Evolutionary conservation across 2,797 vertebrate genomes (phyloP).

Genomic region (Hapalemur alaotrensis): DNA sequence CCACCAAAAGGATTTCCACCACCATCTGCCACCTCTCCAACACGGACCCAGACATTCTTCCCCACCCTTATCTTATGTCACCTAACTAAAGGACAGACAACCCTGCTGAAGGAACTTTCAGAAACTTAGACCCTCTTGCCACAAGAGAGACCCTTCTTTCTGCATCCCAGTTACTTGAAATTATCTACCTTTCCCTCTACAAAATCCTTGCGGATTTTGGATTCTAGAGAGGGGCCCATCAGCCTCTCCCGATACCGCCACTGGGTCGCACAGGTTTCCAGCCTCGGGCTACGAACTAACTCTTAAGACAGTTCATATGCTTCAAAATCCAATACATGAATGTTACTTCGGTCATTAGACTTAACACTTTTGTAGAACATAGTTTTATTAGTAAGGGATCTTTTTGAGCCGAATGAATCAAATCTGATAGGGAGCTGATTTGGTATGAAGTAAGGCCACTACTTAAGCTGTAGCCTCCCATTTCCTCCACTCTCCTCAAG

Average conservation of each 20-base stretch:
- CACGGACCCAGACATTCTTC: neutral
- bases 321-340: neutral
- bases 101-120: neutral
- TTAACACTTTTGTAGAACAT: neutral
- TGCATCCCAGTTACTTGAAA: neutral
- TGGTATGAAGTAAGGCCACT: neutral
- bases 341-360: neutral
- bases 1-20: neutral
- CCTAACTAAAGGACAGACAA: neutral
- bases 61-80: neutral
- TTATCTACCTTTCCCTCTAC: neutral
- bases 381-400: neutral
- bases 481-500: neutral
- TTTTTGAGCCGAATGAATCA: constrained; percentile 2
- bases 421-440: neutral
- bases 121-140: neutral
- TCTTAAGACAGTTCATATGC: neutral
- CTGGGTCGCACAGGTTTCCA: neutral
- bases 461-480: neutral
- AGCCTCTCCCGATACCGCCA: neutral
- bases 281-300: neutral
- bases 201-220: neutral
- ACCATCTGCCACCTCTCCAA: neutral
- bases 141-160: neutral
- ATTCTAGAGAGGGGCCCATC: neutral